Evolutionary conservation across 2,888 invertebrate genomes (phyloP).

Genomic region (Panzeria rudis): DNA sequence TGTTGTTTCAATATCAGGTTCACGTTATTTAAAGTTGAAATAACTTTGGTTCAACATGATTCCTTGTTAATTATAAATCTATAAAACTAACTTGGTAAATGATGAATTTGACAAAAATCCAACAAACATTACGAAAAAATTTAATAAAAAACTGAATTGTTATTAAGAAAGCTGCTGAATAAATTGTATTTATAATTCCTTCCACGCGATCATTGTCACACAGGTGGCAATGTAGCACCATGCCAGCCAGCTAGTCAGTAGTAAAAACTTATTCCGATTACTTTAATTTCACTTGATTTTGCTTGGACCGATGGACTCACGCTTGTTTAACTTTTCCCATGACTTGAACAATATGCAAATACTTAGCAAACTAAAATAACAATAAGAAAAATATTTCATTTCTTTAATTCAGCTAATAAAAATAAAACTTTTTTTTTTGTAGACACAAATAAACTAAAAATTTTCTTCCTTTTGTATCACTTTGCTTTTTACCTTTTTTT

Average conservation of each 20-base stretch:
- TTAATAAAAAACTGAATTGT: too few relatives aligned
- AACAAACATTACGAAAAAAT: too few relatives aligned
- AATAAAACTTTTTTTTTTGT: background rate
- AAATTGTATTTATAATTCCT: too few relatives aligned
- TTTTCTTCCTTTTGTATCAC: constrained; percentile 18
- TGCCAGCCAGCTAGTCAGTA: background rate
- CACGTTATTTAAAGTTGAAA: too few relatives aligned
- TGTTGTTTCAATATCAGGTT: too few relatives aligned
- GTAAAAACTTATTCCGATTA: background rate
- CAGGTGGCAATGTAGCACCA: background rate
- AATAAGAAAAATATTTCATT: constrained; percentile 11
- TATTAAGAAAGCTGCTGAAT: too few relatives aligned
- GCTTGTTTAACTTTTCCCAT: constrained; percentile 1
- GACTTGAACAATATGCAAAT: background rate
- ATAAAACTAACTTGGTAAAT: too few relatives aligned
- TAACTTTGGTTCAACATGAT: too few relatives aligned
- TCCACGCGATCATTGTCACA: too few relatives aligned
- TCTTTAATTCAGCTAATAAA: constrained; percentile 1
- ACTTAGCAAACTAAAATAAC: constrained; percentile 4
- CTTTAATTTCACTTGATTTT: background rate
- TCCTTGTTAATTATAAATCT: too few relatives aligned
- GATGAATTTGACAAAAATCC: too few relatives aligned
- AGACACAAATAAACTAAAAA: constrained; percentile 5
- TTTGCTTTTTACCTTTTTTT: constrained; percentile 13
- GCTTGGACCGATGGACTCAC: background rate